These are phyloP conservation scores for human DNA, from an alignment of 2,113 vertebrate genomes.

Conservation along the genomic window DNA sequence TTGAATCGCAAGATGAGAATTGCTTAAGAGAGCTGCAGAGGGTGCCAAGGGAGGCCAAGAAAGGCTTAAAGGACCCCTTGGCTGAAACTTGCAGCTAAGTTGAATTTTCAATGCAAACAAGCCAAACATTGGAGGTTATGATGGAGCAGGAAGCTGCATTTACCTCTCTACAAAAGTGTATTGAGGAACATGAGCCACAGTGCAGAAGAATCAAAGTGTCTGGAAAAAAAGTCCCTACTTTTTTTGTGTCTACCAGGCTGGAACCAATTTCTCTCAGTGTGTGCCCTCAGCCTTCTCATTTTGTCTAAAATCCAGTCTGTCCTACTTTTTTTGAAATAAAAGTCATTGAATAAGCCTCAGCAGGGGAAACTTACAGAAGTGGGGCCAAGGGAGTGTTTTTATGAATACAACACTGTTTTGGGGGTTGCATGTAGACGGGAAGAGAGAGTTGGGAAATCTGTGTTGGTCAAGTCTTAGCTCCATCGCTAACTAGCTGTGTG, in stretches of 20 bases:
- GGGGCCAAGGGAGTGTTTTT: background rate
- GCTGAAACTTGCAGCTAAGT: background rate
- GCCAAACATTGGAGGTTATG: background rate
- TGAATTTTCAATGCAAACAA: background rate
- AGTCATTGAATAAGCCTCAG: background rate
- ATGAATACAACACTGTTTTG: too few species aligned
- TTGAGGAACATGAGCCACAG: background rate
- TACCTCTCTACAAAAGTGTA: background rate
- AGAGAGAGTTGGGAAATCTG: background rate
- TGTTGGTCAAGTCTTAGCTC: background rate
- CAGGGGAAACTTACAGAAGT: background rate
- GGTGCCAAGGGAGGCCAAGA: accelerated
- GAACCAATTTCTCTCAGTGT: background rate
- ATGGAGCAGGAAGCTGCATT: background rate
- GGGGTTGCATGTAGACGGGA: accelerated
- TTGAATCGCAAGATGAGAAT: background rate
- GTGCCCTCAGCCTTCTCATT: background rate
- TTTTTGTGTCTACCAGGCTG: background rate
- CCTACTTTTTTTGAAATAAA: background rate
- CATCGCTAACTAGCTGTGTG: accelerated
- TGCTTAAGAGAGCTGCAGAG: background rate
- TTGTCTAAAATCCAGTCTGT: background rate
- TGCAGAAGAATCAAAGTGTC: background rate
- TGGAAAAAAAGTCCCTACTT: background rate
- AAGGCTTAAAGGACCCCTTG: background rate